A percentile compares a stretch with the other conserved stretches of the same genome.
phyloP scores from a whole-genome alignment of 2,113 vertebrate genomes.

The Alligator sinensis region DNA sequence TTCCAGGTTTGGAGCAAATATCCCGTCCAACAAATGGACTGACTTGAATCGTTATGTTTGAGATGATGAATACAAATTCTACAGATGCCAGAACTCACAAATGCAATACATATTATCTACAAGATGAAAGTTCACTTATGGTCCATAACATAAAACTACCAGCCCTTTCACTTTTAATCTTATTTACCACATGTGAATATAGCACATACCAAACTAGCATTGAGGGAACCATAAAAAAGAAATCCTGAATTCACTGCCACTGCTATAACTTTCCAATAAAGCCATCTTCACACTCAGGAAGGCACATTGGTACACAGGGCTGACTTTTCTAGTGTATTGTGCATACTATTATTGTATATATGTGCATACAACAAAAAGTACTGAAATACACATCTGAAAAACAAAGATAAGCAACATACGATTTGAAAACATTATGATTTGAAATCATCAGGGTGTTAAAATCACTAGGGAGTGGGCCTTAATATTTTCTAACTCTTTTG shows the following conservation, averaged over 20 bases:
- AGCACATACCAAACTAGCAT: not conserved
- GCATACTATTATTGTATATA: not conserved
- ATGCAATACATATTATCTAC: not conserved
- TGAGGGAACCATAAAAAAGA: not conserved
- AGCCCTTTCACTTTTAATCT: not conserved
- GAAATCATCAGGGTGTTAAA: not conserved
- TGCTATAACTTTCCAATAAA: not conserved
- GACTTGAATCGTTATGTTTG: not conserved
- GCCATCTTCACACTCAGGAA: not conserved
- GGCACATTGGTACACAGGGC: not conserved
- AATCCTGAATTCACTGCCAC: not conserved
- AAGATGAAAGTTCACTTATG: not conserved
- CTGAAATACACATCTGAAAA: not conserved
- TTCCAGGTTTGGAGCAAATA: not conserved
- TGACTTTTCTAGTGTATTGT: not conserved
- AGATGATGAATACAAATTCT: not conserved
- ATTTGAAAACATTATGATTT: not conserved
- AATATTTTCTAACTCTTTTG: not conserved
- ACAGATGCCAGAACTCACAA: not conserved
- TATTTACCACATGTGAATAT: not conserved
- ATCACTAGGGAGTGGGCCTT: not conserved
- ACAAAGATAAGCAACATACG: not conserved
- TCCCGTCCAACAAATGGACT: not conserved
- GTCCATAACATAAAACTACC: not conserved
- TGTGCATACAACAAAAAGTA: rapidly evolving